phyloP scores from a whole-genome alignment of 2,888 invertebrate genomes.

The Dyspetes luteomarginatus region DNA sequence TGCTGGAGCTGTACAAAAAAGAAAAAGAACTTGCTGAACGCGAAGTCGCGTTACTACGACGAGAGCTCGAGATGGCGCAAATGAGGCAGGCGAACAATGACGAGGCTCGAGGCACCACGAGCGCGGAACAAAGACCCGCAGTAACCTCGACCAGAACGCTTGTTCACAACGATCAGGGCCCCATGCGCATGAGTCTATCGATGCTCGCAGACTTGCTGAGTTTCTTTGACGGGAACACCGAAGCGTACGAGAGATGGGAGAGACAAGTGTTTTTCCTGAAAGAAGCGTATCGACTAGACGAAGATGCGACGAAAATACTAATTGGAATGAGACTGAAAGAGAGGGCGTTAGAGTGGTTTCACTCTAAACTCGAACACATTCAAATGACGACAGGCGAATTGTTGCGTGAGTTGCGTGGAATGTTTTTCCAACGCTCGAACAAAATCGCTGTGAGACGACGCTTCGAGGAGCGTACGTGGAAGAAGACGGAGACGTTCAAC shows the following conservation, averaged over 20 bases:
- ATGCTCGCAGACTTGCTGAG: conserved; percentile 53
- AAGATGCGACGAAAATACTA: conserved; percentile 56
- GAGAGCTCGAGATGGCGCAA: conserved; percentile 53
- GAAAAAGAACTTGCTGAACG: conserved; percentile 22
- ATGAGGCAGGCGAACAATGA: neutral
- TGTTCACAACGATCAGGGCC: conserved; percentile 8
- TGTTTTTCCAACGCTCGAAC: conserved; percentile 42
- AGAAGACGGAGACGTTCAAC: conserved; percentile 48
- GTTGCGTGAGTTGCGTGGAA: conserved; percentile 41
- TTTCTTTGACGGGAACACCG: conserved; percentile 54
- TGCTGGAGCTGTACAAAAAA: conserved; percentile 12
- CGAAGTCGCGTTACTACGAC: conserved; percentile 16
- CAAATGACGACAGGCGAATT: conserved; percentile 38
- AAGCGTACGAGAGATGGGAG: conserved; percentile 58
- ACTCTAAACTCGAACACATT: conserved; percentile 64
- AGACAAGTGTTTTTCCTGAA: conserved; percentile 58
- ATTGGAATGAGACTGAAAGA: conserved; percentile 59
- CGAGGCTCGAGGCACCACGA: neutral
- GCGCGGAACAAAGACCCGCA: neutral
- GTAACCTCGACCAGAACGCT: neutral
- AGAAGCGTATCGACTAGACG: conserved; percentile 48
- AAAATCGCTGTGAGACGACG: conserved; percentile 29
- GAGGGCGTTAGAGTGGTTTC: conserved; percentile 63
- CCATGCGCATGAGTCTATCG: conserved; percentile 10
- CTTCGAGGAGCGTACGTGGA: conserved; percentile 57